These are phyloP conservation scores for Agonopterix arenella DNA, from an alignment of 2,888 invertebrate genomes.

Conservation along the genomic window DNA sequence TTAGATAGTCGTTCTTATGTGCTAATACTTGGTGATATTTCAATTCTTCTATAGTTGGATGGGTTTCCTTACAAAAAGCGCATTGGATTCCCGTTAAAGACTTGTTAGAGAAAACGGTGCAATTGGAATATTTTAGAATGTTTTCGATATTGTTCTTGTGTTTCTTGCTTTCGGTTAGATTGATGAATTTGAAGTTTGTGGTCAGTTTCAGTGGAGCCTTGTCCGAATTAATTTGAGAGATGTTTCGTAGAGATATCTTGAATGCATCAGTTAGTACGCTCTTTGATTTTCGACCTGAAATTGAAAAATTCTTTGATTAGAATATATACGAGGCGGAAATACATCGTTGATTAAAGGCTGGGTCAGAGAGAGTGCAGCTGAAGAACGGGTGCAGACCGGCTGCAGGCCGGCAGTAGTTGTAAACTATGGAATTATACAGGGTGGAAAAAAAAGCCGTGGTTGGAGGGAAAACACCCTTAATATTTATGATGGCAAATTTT, in stretches of 20 bases:
- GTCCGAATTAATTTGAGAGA: slow-evolving; percentile 32
- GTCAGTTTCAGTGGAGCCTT: slow-evolving; percentile 19
- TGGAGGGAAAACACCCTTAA: too few relatives aligned
- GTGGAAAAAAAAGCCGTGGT: too few relatives aligned
- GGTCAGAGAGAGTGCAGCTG: too few relatives aligned
- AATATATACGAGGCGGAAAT: not conserved
- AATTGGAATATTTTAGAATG: slow-evolving; percentile 54
- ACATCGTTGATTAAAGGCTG: too few relatives aligned
- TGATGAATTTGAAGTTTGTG: slow-evolving; percentile 11
- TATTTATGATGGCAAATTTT: too few relatives aligned
- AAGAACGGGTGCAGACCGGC: too few relatives aligned
- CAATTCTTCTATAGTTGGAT: slow-evolving; percentile 28
- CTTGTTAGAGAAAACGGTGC: slow-evolving; percentile 58
- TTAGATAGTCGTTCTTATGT: slow-evolving; percentile 34
- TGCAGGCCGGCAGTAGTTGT: too few relatives aligned
- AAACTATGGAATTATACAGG: too few relatives aligned
- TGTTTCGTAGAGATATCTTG: slow-evolving; percentile 33
- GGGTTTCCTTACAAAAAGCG: slow-evolving; percentile 50
- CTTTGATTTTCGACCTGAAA: slow-evolving; percentile 36
- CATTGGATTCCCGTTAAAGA: slow-evolving; percentile 50
- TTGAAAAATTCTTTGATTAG: not conserved
- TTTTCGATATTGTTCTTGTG: slow-evolving; percentile 49
- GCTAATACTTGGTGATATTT: slow-evolving; percentile 30
- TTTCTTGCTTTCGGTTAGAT: slow-evolving; percentile 40
- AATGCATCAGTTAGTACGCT: slow-evolving; percentile 22